Evolutionary conservation across 2,888 invertebrate species (phyloP), one percentile per base, ranked within the genome.

Genomic region (Hirtodrosophila confusa): DNA sequence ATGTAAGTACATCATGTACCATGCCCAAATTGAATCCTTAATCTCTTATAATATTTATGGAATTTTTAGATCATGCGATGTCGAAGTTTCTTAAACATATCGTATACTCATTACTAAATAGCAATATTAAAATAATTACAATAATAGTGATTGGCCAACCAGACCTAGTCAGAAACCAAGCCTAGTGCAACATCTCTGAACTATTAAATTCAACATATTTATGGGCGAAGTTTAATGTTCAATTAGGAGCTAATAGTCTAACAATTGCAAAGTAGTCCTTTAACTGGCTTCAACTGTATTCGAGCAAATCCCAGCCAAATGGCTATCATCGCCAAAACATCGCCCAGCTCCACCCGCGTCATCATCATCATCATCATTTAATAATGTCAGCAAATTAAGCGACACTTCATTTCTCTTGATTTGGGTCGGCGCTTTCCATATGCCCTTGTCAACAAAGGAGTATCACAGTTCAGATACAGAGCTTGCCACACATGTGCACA

Each of bases 341-440:
- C 27, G 44, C 35, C 27, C 49, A 63, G 41, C 39, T 50, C 55
- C 71, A 27, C 6, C 27, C 27, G 4, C 49, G 51, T 64, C 27
- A 43, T 37, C 43, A 35, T 37, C 69, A 55, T 35, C 55, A 73
- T 54, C 73, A 58, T 62, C 74, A 70, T 78, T 77, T 77, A 82
- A 88, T 88, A 89, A 86, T 89, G 89, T 88, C 90, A 89, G 88
- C 90, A 90, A 89, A 90, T 89, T 90, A 90, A 90, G 88, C 84
- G 90, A 86, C 90, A 89, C 90, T 89, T 89, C 89, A 90, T 90
- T 90, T 88, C 85, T 90, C 90, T 90, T 89, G 89, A 89, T 89
- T 90, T 90, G 80, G 78, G 72, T 73, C 76, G 72, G 17, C 53
- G 76, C 72, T 60, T 44, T 49, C 71, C 65, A 70, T 53, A 56